These are phyloP conservation scores for Trachelus troglodyta DNA, from an alignment of 2,888 invertebrate species.

Conservation along the genomic window DNA sequence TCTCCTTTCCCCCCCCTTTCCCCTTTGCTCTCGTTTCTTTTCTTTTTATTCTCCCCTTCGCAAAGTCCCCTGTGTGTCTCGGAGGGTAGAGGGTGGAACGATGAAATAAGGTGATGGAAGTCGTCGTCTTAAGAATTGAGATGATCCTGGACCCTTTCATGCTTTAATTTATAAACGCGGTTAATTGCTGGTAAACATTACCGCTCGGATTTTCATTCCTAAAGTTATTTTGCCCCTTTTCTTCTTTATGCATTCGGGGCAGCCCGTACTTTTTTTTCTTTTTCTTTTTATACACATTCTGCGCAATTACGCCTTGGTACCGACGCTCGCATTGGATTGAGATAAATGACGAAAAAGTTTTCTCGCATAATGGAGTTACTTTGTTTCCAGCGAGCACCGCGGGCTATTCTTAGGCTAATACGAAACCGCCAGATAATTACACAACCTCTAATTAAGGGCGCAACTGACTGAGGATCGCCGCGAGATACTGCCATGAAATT, in stretches of 20 bases:
- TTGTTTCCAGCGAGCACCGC: slow-evolving; percentile 34
- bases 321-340: slow-evolving; percentile 28
- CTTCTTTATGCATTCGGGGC: not conserved
- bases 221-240: not conserved
- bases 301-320: not conserved
- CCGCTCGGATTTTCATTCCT: slow-evolving; percentile 19
- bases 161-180: slow-evolving; percentile 46
- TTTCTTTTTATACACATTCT: slow-evolving; percentile 3
- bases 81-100: not conserved
- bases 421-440: slow-evolving; percentile 44
- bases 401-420: slow-evolving; percentile 9
- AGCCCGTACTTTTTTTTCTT: slow-evolving; percentile 3
- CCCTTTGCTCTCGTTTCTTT: slow-evolving; percentile 4
- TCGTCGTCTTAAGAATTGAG: slow-evolving; percentile 1
- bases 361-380: slow-evolving; percentile 37
- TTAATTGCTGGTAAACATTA: slow-evolving; percentile 54
- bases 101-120: not conserved
- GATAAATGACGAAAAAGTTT: slow-evolving; percentile 45
- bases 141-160: slow-evolving; percentile 15
- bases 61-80: not conserved
- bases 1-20: slow-evolving; percentile 37
- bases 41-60: slow-evolving; percentile 12
- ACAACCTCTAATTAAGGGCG: slow-evolving; percentile 50
- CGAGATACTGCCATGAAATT: not conserved
- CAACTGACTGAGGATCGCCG: not conserved